phyloP scores from a whole-genome alignment of 1,140 invertebrate genomes.

The Propsilocerus akamusi region DNA sequence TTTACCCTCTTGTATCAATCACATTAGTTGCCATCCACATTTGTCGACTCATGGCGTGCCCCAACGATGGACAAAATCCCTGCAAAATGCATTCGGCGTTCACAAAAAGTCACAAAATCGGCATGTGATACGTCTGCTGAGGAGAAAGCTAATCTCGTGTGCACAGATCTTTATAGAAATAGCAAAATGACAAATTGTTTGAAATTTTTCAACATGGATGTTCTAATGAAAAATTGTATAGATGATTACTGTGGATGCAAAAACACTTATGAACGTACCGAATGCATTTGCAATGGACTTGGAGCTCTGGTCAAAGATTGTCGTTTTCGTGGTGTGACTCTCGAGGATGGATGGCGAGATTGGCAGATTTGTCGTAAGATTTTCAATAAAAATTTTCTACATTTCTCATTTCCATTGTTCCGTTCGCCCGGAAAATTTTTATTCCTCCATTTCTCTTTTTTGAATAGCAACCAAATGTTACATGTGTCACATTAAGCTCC shows the following conservation, averaged over 20 bases:
- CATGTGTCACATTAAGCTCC: too few relatives aligned
- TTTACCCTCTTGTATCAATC: not conserved
- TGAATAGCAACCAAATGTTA: too few relatives aligned
- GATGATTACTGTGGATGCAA: slow-evolving; percentile 61
- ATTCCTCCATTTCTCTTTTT: too few relatives aligned
- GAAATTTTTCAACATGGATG: slow-evolving; percentile 32
- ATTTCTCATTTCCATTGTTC: not conserved
- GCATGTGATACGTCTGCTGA: slow-evolving; percentile 18
- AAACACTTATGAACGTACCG: slow-evolving; percentile 27
- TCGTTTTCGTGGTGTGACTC: slow-evolving; percentile 35
- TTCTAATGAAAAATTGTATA: slow-evolving; percentile 43
- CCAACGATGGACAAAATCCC: slow-evolving; percentile 22
- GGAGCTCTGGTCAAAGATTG: slow-evolving; percentile 62
- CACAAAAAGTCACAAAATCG: slow-evolving; percentile 13
- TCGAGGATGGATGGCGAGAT: slow-evolving; percentile 50
- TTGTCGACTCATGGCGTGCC: slow-evolving; percentile 39
- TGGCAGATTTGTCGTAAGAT: slow-evolving; percentile 56
- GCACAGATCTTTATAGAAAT: slow-evolving; percentile 38
- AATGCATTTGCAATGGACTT: slow-evolving; percentile 57
- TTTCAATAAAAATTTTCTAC: slow-evolving; percentile 1
- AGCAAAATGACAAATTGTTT: slow-evolving; percentile 41
- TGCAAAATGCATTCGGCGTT: slow-evolving; percentile 13
- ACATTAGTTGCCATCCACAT: slow-evolving; percentile 16
- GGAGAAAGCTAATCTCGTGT: slow-evolving; percentile 37
- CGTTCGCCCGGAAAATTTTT: not conserved